Percentiles rank a stretch among this genome's conserved stretches.
These are phyloP conservation scores for Drosophila formosana DNA, from an alignment of 2,888 invertebrate genomes.

Conservation along the genomic window DNA sequence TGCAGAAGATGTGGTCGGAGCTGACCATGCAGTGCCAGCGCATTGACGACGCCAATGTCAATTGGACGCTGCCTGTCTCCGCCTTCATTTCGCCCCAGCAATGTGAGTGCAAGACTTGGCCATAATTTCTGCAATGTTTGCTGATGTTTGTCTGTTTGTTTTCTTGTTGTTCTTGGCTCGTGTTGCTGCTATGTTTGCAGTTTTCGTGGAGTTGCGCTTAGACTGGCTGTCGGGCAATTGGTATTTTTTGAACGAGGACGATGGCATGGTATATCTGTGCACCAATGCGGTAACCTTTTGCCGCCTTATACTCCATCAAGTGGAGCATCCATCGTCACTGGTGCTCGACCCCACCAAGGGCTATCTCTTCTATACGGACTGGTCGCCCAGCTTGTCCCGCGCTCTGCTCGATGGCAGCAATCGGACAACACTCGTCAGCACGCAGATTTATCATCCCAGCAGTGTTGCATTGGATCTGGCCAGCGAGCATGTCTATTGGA, in stretches of 20 bases:
- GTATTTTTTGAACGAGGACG: slow-evolving; percentile 91
- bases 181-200: slow-evolving; percentile 84
- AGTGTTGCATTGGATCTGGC: slow-evolving; percentile 91
- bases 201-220: slow-evolving; percentile 90
- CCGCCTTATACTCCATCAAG: slow-evolving; percentile 89
- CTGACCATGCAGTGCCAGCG: slow-evolving; percentile 88
- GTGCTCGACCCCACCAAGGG: slow-evolving; percentile 92
- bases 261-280: slow-evolving; percentile 91
- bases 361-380: slow-evolving; percentile 92
- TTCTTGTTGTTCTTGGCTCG: slow-evolving; percentile 6
- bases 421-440: slow-evolving; percentile 87
- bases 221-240: slow-evolving; percentile 96
- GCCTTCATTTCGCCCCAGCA: slow-evolving; percentile 88
- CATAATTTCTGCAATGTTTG: slow-evolving; percentile 45
- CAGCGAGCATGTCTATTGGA: slow-evolving; percentile 91
- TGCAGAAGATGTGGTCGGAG: slow-evolving; percentile 86
- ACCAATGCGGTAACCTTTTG: slow-evolving; percentile 88
- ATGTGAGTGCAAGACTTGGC: slow-evolving; percentile 84
- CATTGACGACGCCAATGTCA: slow-evolving; percentile 88
- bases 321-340: slow-evolving; percentile 90
- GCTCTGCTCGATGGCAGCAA: slow-evolving; percentile 89
- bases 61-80: slow-evolving; percentile 87
- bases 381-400: slow-evolving; percentile 89
- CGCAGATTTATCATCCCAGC: slow-evolving; percentile 91
- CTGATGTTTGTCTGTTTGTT: slow-evolving; percentile 21